A percentile compares a stretch with the other conserved stretches of the same genome.
phyloP scores from a whole-genome alignment of 2,797 vertebrate genomes.

The Catamblyrhynchus diadema region DNA sequence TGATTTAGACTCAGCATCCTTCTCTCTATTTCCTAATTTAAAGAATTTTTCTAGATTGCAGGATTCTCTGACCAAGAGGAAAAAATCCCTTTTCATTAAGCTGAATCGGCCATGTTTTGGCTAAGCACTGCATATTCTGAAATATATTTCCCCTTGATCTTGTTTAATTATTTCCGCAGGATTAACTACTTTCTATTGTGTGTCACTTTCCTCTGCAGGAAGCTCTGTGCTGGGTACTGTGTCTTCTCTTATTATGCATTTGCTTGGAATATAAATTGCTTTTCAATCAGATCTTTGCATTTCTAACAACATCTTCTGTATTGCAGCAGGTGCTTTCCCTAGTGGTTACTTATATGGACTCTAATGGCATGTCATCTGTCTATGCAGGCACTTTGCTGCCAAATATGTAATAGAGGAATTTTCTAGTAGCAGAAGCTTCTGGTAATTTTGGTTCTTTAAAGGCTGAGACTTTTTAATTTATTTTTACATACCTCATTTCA shows the following conservation, averaged over 20 bases:
- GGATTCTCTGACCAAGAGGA: background rate
- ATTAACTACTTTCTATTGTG: constrained; percentile 47
- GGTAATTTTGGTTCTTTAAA: constrained; percentile 49
- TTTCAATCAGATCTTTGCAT: constrained; percentile 65
- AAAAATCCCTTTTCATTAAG: background rate
- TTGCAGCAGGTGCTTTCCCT: constrained; percentile 65
- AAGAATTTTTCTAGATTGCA: background rate
- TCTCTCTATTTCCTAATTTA: background rate
- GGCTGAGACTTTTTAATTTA: background rate
- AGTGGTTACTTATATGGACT: constrained; percentile 50
- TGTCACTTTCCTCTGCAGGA: constrained; percentile 41
- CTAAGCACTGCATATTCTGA: background rate
- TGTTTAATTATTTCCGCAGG: constrained; percentile 43
- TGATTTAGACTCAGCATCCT: background rate
- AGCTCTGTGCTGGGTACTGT: background rate
- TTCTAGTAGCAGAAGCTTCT: constrained; percentile 51
- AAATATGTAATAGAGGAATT: constrained; percentile 54
- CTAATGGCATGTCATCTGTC: constrained; percentile 60
- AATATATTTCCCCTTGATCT: background rate
- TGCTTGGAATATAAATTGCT: constrained; percentile 63
- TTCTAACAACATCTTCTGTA: constrained; percentile 56
- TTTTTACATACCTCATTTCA: constrained; percentile 43
- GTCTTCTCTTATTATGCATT: constrained; percentile 54
- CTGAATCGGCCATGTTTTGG: background rate
- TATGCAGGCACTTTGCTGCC: constrained; percentile 46